Evolutionary conservation across 2,797 vertebrate genomes (phyloP), one percentile per base, ranked within the genome.

Genomic region (Clarias fuscus): DNA sequence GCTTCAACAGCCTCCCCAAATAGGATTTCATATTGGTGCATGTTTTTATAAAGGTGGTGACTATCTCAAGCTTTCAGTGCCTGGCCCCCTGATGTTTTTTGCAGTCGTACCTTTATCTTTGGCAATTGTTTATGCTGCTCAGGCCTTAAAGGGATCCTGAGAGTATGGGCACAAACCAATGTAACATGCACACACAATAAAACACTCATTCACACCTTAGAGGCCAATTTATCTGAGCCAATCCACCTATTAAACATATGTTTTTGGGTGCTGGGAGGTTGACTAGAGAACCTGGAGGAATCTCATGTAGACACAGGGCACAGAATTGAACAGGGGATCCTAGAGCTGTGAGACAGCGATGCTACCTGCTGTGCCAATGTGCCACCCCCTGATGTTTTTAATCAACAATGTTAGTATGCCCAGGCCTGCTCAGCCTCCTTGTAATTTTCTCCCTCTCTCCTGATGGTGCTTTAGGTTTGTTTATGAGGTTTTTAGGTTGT

Each of bases 401-500:
- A 95, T 96, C 95, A 95, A 94, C 94, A 95, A 90, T 90, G 91
- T 94, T 94, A 94, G 90, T 94, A 94, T 94, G 93, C 87, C 89
- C 92, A 90, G 64, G 92, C 92, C 88, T 88, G 88, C 86, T 90
- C 90, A 89, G 82, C 84, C 78, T 86, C 80, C 79, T 85, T 89
- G 40, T 89, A 86, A 80, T 64, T 88, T 88, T 82, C 87, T 80
- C 59, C 48, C 3, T 87, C 58, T 86, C 48, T 84, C 53, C 72
- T 24, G 22, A 2, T 67, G 62, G 40, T 67, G 79, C 17, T 27
- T 65, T 18, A 67, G 15, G 48, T 61, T 40, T 22, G 13, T 83
- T 59, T 59, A 72, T 59, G n/a, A 30, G 20, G 40, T 48, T 75
- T 65, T 64, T 30, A 37, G 33, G 7, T n/a, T 67, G 15, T 56